Base-by-base conservation (phyloP, 2,888 invertebrate genomes). In the Nipponacmea schrenckii region DNA sequence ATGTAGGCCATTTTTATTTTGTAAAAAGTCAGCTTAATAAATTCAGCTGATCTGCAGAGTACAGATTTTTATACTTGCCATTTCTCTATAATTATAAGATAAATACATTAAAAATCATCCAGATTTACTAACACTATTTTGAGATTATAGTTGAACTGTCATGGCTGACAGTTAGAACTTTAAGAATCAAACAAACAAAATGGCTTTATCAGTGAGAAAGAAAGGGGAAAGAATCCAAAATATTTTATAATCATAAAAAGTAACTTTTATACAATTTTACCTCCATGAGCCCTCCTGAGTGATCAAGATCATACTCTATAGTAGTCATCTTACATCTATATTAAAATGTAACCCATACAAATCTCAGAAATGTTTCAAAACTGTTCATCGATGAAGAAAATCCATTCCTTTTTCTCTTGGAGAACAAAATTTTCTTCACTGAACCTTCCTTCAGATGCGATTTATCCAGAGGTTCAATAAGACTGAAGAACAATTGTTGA, bases 251-350 rank as follows among this genome's bases (percentile, higher is more conserved):
- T 39, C 39, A 39, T 10, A 39, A 39, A 39, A 39, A 39, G 1
- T 8, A 1, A 5, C 8, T 2, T 10, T 39, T 39, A 39, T 10
- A 39, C 39, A 8, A 39, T 39, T 93, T 92, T 90, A 95, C 95
- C 91, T 95, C 94, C 95, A 95, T 95, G 76, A 95, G 91, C 78
- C 95, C 94, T 77, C 94, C 94, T 76, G 94, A 93, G 77, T 93
- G 92, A 86, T 94, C 93, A 82, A 94, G 91, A 90, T 94, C 94
- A 87, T 94, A 94, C 81, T 93, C 93, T 74, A 92, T 91, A 80
- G 91, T 91, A 72, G 92, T 91, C 92, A 93, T 93, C 64, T 64
- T 79, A 46, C 64, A 56, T 56, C 14, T 56, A 24, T 20, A 24
- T 12, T 20, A 56, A 12, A 24, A 56, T 24, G 10, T 24, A 56